A percentile compares a stretch with the other conserved stretches of the same genome.
Evolutionary conservation across 2,888 invertebrate genomes (phyloP).

Genomic region (Apamea epomidion): DNA sequence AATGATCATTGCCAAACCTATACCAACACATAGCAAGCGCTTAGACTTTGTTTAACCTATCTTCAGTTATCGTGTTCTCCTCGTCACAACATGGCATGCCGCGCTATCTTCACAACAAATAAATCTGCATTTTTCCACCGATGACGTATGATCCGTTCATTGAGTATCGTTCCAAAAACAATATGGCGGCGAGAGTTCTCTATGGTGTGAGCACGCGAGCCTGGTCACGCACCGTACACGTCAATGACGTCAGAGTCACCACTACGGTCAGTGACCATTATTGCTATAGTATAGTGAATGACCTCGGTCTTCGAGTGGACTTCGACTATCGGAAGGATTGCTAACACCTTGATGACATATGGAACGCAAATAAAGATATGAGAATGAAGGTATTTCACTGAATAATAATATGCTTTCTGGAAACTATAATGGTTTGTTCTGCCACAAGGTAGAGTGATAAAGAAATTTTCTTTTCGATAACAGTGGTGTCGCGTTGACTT

Average conservation of each 20-base stretch:
- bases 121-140: constrained; percentile 13
- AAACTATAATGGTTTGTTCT: constrained; percentile 1
- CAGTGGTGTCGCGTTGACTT: background rate
- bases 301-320: background rate
- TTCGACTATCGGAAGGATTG: background rate
- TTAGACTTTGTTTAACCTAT: constrained; percentile 10
- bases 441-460: background rate
- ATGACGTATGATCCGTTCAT: constrained; percentile 41
- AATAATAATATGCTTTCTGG: background rate
- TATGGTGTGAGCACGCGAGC: constrained; percentile 64
- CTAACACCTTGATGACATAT: too few relatives aligned
- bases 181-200: constrained; percentile 30
- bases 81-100: constrained; percentile 22
- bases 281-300: constrained; percentile 9
- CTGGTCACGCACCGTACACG: constrained; percentile 67
- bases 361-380: too few relatives aligned
- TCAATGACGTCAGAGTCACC: constrained; percentile 73
- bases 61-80: constrained; percentile 14
- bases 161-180: constrained; percentile 32
- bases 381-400: background rate
- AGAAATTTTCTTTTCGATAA: background rate
- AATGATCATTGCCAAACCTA: background rate
- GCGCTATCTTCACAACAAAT: constrained; percentile 37
- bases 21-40: constrained; percentile 10
- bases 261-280: constrained; percentile 34